Base-by-base conservation (phyloP, 2,797 vertebrate genomes). In the Sphenodon punctatus region DNA sequence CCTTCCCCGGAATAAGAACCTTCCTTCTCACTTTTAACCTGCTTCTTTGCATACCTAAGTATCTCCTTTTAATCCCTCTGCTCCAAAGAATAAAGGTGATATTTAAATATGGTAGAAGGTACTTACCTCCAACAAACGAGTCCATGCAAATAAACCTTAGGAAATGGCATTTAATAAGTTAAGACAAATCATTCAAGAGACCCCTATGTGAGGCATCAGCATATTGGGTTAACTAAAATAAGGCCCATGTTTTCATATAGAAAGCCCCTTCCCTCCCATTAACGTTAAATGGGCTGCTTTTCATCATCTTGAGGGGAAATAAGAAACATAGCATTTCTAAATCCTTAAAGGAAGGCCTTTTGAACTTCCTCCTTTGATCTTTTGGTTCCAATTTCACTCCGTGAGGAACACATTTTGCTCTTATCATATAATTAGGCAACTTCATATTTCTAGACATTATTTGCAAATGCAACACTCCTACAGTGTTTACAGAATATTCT, bases 301-400 rank as follows among this genome's bases (percentile, higher is more conserved):
- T 78, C 22, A 63, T 75, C 48, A 43, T 1, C 38, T 11, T 46
- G 80, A 88, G 22, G 56, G 8, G 9, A 87, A 68, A 32, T 71
- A 48, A 69, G 53, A 80, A 73, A 61, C 68, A 48, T 0, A 75
- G 2, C 8, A 42, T 66, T 70, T 78, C 20, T 81, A 85, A 84
- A 55, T n/a, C 51, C 38, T 66, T 88, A 79, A 75, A 36, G 9
- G 16, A 32, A 30, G 6, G 12, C 20, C 72, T 85, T 67, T 59
- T 89, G 71, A 92, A 86, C 64, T 58, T 60, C 10, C 7, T 81
- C 34, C 20, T 75, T 89, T 92, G 82, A 83, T 71, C 9, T 87
- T 63, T 23, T 78, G 34, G 14, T 81, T 53, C 73, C 2, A 9
- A 78, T 89, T 59, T 27, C 85, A 87, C 53, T 85, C 41, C 45